Base-by-base conservation (phyloP, 2,113 vertebrate genomes). In the Nerophis lumbriciformis region DNA sequence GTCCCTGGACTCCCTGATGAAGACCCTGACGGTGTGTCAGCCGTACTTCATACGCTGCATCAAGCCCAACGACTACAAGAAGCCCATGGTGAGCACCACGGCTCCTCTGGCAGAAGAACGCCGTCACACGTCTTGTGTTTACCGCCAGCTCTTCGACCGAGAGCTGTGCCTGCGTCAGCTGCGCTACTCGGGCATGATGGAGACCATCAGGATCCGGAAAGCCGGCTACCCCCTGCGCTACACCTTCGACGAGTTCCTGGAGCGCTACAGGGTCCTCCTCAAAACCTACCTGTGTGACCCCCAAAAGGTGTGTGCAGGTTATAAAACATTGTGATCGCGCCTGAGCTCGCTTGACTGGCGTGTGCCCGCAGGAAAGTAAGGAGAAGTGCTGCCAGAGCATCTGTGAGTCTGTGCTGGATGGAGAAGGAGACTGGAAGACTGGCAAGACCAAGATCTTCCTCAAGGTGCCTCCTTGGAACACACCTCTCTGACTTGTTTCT, bases 1-100 rank as follows among this genome's bases (percentile, higher is more conserved):
- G 80, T 99, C 97, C 12, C 88, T 99, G 83, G 97, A 99, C 12
- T 89, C 95, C 48, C 89, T 99, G 66, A 99, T 99, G 94, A 98
- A 94, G 87, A 93, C 94, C 15, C 87, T 99, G 72, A 84, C 84
- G 9, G 84, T 53, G 13, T 96, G 95, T 72, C 93, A 99, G 83
- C 97, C 97, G 0, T 97, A 92, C 72, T 99, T 99, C 72, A 85
- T 99, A 47, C 97, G 96, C 75, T 99, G 97, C 85, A 93, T 99
- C 75, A 99, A 99, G 80, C 96, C 97, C 65, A 99, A 99, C 1
- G 93, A 97, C 75, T 92, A 87, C 85, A 98, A 99, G 90, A 97
- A 94, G 83, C 94, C 96, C 0, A 81, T 93, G 95, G 97, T 99
- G 90, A 90, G 60, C 13, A 21, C 19, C 3, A 28, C 19, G 0